phyloP scores from a whole-genome alignment of 2,888 invertebrate genomes.

The Eremobia ochroleuca region DNA sequence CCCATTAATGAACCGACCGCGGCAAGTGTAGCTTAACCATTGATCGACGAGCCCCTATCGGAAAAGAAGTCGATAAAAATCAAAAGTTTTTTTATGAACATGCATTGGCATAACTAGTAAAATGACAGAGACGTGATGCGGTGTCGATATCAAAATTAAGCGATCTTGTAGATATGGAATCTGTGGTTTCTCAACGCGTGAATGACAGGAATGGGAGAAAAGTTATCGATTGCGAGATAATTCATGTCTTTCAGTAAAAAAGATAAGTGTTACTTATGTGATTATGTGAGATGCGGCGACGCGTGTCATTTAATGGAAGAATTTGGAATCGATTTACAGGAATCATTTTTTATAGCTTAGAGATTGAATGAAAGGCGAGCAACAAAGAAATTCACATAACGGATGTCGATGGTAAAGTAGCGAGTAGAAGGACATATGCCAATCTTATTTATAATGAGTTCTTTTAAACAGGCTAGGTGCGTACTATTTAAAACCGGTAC shows the following conservation, averaged over 20 bases:
- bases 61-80: too few relatives aligned
- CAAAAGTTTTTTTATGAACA: too few relatives aligned
- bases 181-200: not conserved
- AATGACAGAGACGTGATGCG: too few relatives aligned
- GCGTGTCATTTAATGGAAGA: constrained; percentile 55
- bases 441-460: not conserved
- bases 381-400: not conserved
- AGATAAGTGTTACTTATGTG: constrained; percentile 32
- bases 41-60: too few relatives aligned
- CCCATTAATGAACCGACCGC: too few relatives aligned
- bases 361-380: not conserved
- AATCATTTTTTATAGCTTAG: not conserved
- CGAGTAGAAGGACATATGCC: not conserved
- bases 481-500: constrained; percentile 24
- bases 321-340: constrained; percentile 49
- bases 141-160: not conserved
- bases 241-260: constrained; percentile 45
- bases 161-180: not conserved
- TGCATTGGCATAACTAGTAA: too few relatives aligned
- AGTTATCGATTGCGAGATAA: constrained; percentile 19
- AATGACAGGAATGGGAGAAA: constrained; percentile 40
- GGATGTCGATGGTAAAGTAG: not conserved
- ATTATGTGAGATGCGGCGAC: constrained; percentile 32
- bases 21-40: too few relatives aligned
- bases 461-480: constrained; percentile 33